Percentiles rank a stretch among this genome's conserved stretches.
phyloP scores from a whole-genome alignment of 2,113 vertebrate genomes.

The Nesoenas mayeri region DNA sequence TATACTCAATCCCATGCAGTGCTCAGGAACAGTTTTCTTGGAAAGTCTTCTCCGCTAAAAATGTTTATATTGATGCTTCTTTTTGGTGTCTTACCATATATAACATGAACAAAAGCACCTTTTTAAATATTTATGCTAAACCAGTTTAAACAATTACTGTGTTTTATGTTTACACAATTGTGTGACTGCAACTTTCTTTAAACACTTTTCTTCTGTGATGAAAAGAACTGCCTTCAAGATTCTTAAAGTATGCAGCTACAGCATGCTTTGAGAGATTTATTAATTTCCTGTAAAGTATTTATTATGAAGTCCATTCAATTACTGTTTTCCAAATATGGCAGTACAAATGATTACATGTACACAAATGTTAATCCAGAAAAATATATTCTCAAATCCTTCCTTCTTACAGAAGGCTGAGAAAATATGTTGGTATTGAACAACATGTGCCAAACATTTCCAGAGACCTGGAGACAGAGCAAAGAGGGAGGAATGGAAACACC shows the following conservation, averaged over 20 bases:
- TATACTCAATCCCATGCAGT: not conserved
- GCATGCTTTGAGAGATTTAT: not conserved
- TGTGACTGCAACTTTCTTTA: not conserved
- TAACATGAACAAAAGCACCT: not conserved
- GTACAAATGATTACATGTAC: not conserved
- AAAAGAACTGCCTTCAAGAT: not conserved
- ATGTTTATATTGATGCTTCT: not conserved
- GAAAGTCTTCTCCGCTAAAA: not conserved
- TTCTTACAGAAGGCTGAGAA: not conserved
- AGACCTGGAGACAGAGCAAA: not conserved
- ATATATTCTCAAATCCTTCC: not conserved
- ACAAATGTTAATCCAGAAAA: not conserved
- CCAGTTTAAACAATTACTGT: not conserved
- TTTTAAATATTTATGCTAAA: not conserved
- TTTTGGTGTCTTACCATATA: not conserved
- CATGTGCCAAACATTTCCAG: not conserved
- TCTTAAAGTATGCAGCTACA: not conserved
- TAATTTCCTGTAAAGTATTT: not conserved
- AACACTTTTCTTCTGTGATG: not conserved
- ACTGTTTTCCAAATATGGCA: not conserved
- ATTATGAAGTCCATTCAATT: not conserved
- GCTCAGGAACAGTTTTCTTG: not conserved
- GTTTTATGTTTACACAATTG: not conserved
- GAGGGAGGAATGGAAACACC: accelerated
- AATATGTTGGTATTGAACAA: not conserved